These are phyloP conservation scores for Atherinosoma microstoma DNA, from an alignment of 2,797 vertebrate species.

Conservation along the genomic window DNA sequence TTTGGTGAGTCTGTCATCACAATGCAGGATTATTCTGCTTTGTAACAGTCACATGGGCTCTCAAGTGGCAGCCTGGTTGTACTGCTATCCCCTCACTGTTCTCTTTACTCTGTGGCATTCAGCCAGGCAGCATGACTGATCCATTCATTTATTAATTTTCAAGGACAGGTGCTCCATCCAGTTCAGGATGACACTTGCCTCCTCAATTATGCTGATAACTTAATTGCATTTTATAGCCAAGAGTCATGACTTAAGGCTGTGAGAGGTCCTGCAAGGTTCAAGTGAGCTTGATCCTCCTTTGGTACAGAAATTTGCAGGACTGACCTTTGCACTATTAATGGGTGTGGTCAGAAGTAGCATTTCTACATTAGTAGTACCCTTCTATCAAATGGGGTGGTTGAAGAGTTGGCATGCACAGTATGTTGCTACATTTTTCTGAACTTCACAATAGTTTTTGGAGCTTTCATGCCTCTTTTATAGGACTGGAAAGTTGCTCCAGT, in stretches of 20 bases:
- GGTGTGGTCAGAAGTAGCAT: constrained; percentile 12
- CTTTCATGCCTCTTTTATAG: constrained; percentile 13
- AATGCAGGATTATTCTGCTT: constrained; percentile 60
- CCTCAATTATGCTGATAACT: constrained; percentile 63
- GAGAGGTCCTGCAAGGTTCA: constrained; percentile 17
- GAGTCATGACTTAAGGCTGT: constrained; percentile 16
- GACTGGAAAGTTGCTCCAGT: constrained; percentile 33
- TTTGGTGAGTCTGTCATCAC: constrained; percentile 46
- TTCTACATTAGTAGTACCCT: not conserved
- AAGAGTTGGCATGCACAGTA: not conserved
- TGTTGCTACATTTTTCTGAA: constrained; percentile 2
- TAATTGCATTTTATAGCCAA: constrained; percentile 52
- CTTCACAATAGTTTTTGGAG: constrained; percentile 16
- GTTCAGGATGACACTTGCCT: constrained; percentile 54
- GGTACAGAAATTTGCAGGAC: constrained; percentile 20
- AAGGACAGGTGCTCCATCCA: constrained; percentile 70
- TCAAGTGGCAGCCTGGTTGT: constrained; percentile 32
- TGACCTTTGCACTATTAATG: constrained; percentile 31
- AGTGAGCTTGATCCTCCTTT: constrained; percentile 18
- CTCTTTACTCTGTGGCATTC: constrained; percentile 7
- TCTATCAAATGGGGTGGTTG: constrained; percentile 9
- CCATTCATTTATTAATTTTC: constrained; percentile 65
- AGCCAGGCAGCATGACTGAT: constrained; percentile 39
- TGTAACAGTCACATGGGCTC: constrained; percentile 58
- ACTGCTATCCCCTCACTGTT: constrained; percentile 12